Base-by-base conservation (phyloP, 2,797 vertebrate genomes). In the Esox lucius region DNA sequence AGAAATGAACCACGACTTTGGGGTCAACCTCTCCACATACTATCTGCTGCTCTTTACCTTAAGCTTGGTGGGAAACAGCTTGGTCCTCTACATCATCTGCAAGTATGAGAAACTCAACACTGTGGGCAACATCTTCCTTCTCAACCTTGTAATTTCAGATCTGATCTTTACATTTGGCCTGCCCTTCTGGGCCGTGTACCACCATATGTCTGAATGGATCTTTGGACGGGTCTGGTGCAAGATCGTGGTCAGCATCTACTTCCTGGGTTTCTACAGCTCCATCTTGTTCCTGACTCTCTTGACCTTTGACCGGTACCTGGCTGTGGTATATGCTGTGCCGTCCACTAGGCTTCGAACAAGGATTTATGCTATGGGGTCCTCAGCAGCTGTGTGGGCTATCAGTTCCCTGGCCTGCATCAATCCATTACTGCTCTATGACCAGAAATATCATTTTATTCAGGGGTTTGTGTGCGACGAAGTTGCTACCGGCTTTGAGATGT, bases 281-380 rank as follows among this genome's bases (percentile, higher is more conserved):
- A 91, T 94, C 13, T 86, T 95, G 64, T 94, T 95, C 70, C 82
- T 95, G 4, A 89, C 93, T 2, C 90, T 95, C 17, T 78, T 95
- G 85, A 93, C 92, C n/a, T 90, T 94, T 2, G 94, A 95, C 76
- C 87, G 94, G 1, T 92, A 94, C 84, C 85, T 95, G 51, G 91
- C 92, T 0, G 92, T 95, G 1, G 93, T 95, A 0, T 92, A 95
- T 73, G 88, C 91, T 0, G n/a, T 95, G 39, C 24, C 61, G 0
- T 82, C 88, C 0, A 28, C 73, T 0, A 86, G 68, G 0, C 11
- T 88, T 33, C 90, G 94, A 66, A 87, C 68, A 28, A 83, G 8
- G 17, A 24, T 68, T 0, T 95, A 95, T 0, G 94, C 93, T 0
- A 16, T 87, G 0, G 0, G 71, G 2, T 89, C 90, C 13, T 92